phyloP scores from a whole-genome alignment of 2,797 vertebrate genomes.

The Hydrolagus colliei region DNA sequence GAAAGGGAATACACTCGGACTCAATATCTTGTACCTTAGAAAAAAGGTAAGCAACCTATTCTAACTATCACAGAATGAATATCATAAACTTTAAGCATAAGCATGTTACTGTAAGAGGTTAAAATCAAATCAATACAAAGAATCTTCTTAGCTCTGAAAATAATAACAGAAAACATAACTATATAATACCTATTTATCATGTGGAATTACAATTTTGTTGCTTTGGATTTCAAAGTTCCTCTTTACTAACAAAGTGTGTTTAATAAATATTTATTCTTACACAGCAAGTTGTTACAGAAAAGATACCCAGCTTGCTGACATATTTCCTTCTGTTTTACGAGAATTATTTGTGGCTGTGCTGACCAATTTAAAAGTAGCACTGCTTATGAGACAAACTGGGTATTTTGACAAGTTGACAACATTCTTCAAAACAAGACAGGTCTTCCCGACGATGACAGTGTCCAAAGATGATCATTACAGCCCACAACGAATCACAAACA shows the following conservation, averaged over 20 bases:
- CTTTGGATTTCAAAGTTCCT: not conserved
- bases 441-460: no score
- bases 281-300: not conserved
- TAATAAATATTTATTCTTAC: not conserved
- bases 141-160: not conserved
- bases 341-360: not conserved
- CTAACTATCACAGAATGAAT: not conserved
- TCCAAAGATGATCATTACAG: no score
- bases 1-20: not conserved
- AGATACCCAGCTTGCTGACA: not conserved
- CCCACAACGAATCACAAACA: no score
- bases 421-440: no score
- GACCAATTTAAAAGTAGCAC: no score
- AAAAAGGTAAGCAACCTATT: not conserved
- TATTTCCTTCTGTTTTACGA: not conserved
- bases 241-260: not conserved
- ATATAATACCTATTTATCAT: no score
- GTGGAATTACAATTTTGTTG: not conserved
- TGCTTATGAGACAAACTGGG: no score
- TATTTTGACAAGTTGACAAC: no score
- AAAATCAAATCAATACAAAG: not conserved
- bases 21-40: not conserved
- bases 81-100: not conserved
- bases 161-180: not conserved
- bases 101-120: not conserved